Percentiles rank a stretch among this genome's conserved stretches.
Conservation (phyloP, 2,888 invertebrate species). For the Agrochola lota region DNA sequence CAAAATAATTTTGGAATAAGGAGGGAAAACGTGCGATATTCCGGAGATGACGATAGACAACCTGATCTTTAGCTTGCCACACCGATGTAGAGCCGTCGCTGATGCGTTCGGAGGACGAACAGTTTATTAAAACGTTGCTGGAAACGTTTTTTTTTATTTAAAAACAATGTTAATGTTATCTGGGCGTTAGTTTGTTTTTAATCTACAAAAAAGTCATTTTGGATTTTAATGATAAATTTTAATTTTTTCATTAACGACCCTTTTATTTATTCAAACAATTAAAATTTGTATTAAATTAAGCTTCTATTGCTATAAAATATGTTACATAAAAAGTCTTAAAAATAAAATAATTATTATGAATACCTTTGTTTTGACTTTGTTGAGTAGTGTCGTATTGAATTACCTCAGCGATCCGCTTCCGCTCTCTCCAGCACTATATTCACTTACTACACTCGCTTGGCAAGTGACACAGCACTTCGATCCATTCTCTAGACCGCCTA, state of each 20-base stretch:
- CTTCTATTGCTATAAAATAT: background rate
- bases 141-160: too few relatives aligned
- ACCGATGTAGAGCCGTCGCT: too few relatives aligned
- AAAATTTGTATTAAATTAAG: background rate
- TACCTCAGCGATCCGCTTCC: background rate
- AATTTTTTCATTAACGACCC: background rate
- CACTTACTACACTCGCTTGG: conserved; percentile 44
- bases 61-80: too few relatives aligned
- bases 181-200: too few relatives aligned
- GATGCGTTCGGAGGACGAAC: too few relatives aligned
- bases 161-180: too few relatives aligned
- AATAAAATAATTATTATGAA: too few relatives aligned
- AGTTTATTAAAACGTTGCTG: too few relatives aligned
- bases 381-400: background rate
- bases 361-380: background rate
- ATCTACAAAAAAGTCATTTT: background rate
- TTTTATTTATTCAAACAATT: background rate
- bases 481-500: conserved; percentile 55
- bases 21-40: too few relatives aligned
- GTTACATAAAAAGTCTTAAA: too few relatives aligned
- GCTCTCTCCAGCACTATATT: conserved; percentile 20
- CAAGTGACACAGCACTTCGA: conserved; percentile 58
- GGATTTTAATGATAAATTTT: background rate
- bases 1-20: too few relatives aligned
- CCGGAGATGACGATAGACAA: too few relatives aligned